Evolutionary conservation across 1,140 invertebrate genomes (phyloP).

Genomic region (Dinothrombium tinctorium): DNA sequence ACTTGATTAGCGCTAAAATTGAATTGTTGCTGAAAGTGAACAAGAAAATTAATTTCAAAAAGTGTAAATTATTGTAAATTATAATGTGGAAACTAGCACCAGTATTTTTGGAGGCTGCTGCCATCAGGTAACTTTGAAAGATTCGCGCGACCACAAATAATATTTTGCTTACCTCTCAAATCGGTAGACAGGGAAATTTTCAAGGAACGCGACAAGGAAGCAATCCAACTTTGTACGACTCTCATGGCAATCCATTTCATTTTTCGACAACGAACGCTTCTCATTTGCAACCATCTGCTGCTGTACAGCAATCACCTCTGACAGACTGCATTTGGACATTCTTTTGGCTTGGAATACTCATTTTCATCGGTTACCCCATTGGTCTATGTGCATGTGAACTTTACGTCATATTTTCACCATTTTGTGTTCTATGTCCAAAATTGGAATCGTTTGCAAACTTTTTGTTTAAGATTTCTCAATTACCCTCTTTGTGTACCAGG

Average conservation of each 20-base stretch:
- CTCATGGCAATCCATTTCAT: background rate
- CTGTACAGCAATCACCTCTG: background rate
- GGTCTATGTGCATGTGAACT: slow-evolving; percentile 8
- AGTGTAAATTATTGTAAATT: no score
- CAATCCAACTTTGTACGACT: background rate
- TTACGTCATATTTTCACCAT: slow-evolving; percentile 14
- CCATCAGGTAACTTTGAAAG: no score
- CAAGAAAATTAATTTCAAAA: no score
- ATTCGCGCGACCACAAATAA: no score
- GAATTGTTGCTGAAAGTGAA: no score
- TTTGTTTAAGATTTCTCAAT: slow-evolving; percentile 11
- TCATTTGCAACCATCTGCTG: background rate
- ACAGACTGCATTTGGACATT: slow-evolving; percentile 12
- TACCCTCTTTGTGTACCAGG: slow-evolving; percentile 11
- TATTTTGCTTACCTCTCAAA: no score
- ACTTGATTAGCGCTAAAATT: no score
- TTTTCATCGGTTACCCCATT: slow-evolving; percentile 15
- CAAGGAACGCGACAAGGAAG: background rate
- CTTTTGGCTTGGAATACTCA: slow-evolving; percentile 14
- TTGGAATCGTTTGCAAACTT: slow-evolving; percentile 6
- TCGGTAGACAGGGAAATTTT: no score
- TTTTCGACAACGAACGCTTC: background rate
- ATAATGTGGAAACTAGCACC: no score
- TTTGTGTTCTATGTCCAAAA: slow-evolving; percentile 7
- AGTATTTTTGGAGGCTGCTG: no score